Base-by-base conservation (phyloP, 2,113 vertebrate genomes). In the Circaetus cinerascens region DNA sequence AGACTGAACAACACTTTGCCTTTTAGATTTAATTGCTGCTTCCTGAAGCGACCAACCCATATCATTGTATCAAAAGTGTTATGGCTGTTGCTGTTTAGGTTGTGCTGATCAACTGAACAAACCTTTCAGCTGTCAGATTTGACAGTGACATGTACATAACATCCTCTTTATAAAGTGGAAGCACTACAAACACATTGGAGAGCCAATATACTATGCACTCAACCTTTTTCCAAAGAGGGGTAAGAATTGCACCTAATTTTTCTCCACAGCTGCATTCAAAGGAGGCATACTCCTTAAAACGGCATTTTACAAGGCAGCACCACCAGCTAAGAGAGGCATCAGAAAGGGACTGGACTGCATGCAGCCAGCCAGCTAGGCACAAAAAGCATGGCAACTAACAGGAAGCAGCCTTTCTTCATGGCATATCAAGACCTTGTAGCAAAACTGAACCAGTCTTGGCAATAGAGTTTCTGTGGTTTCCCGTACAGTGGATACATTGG, bases 51-150 rank as follows among this genome's bases (percentile, higher is more conserved):
- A 87, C 30, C 51, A 86, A 45, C 23, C 30, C 40, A 4, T 73
- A 89, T 57, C 81, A 75, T 26, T 56, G 38, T 43, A 79, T 78
- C 73, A 89, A 53, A 85, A 74, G 29, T 40, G 41, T 63, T 84
- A 85, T 0, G 15, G 34, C 66, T 94, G 48, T 81, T 91, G 73
- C 63, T 30, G 9, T 34, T 87, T 72, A 85, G 76, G 62, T 48
- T 94, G 67, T 46, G 15, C 66, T 84, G 66, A 95, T 93, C 64
- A 90, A 43, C n/a, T 79, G 80, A 90, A 75, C 40, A 93, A 95
- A 63, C 40, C 7, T 91, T 85, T 88, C 73, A 91, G 34, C 77
- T 73, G 80, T 68, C 56, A 78, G 27, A 72, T 78, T 76, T 89
- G 69, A 95, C 64, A 91, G 30, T 13, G 53, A 85, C 55, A 84